Evolutionary conservation across 1,140 invertebrate species (phyloP), one percentile per base, ranked within the genome.

Genomic region (Pollicipes pollicipes): DNA sequence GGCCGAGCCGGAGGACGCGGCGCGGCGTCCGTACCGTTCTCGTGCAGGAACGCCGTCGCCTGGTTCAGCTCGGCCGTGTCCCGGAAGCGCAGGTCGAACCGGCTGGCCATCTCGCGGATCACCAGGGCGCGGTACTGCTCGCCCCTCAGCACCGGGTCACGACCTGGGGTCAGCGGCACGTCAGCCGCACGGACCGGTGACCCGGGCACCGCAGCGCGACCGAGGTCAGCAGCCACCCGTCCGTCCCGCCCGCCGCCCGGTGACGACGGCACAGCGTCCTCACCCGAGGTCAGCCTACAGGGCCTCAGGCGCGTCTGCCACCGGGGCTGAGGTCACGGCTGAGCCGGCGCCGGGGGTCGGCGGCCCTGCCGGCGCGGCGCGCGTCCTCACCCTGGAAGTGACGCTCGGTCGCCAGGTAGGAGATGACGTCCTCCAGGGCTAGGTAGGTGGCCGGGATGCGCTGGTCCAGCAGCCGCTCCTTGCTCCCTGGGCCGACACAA

Each of bases 361-460:
- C n/a, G n/a, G n/a, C n/a, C n/a, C n/a, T n/a, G n/a, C n/a, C n/a
- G n/a, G n/a, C n/a, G n/a, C n/a, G n/a, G n/a, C n/a, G n/a, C n/a
- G n/a, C n/a, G n/a, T n/a, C n/a, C 45, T 2, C 24, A 13, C 75
- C 75, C 69, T 77, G 76, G 17, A 75, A 69, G 72, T 78, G 75
- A 72, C 81, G 74, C 73, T 95, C 92, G 27, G 85, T 82, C 0
- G 90, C 89, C 70, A 96, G 83, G 71, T 89, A 84, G 71, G 85
- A 84, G 0, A 97, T 87, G 30, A 95, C 90, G 76, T 97, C 93
- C 81, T 98, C 94, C 30, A 99, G 79, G 3, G 91, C 90, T 30
- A 98, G 82, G 81, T 98, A 99, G 69, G 91, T 95, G 8, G 94
- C 93, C 0, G 97, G 97, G 16, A 99, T 91, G 77, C 91, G 90